Evolutionary conservation across 2,888 invertebrate genomes (phyloP), one percentile per base, ranked within the genome.

Genomic region (Autographa gamma): DNA sequence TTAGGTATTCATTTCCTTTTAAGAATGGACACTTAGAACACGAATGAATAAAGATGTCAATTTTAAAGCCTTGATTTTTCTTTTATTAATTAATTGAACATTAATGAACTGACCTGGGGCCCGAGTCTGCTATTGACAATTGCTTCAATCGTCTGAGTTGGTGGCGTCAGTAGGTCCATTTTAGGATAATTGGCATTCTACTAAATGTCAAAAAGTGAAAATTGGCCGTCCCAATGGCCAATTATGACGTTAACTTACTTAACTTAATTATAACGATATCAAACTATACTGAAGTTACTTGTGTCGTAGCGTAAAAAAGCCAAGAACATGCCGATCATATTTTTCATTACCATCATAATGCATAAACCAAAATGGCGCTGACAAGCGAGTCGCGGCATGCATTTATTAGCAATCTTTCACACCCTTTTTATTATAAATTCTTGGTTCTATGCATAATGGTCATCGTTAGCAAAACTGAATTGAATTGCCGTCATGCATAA

Each of bases 371-470:
- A 63, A 79, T 66, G 73, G 70, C 70, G 69, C 32, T 54, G n/a
- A 59, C 41, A 56, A 13, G 68, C 34, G 18, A 18, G 16, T 41
- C 11, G 54, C 54, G 9, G 38, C 48, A 25, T 18, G 48, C 61
- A 66, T 66, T 41, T 60, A 71, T 60, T 48, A 68, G 38, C 6
- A 58, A 60, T 60, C 48, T n/a, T 75, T 74, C 79, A 74, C 84
- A 82, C 84, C 68, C 68, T 81, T 84, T 83, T 84, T 81, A 70
- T 73, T 68, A 71, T 71, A 0, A 67, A 59, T 73, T 73, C 71
- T 58, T 66, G 13, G 41, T 52, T 60, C 41, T 71, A 66, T 62
- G 41, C 63, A 60, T n/a, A 66, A 64, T 66, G 68, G 59, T 60
- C 73, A 60, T 82, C 71, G 71, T 77, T 79, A 82, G 60, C 61